A percentile compares a stretch with the other conserved stretches of the same genome.
These are phyloP conservation scores for Murina feae DNA, from an alignment of 2,113 vertebrate species.

Conservation along the genomic window DNA sequence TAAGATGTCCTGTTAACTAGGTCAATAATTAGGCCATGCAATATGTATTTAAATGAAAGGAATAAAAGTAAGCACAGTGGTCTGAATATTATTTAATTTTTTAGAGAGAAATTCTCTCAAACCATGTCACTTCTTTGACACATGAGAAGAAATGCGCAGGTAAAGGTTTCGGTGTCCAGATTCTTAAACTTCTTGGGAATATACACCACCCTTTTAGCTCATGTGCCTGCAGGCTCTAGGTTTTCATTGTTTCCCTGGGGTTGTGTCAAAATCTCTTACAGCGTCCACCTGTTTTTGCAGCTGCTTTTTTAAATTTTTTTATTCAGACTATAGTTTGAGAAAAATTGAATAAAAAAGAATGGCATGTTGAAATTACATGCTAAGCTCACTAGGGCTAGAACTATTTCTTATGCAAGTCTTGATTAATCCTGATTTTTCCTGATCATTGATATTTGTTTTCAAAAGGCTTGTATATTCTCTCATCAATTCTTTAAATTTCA, in stretches of 20 bases:
- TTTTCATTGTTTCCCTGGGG: not conserved
- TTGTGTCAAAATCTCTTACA: not conserved
- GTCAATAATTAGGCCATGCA: not conserved
- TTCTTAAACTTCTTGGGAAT: too few species aligned
- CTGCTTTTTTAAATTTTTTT: not conserved
- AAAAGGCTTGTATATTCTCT: not conserved
- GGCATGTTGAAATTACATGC: not conserved
- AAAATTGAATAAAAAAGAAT: not conserved
- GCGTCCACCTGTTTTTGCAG: not conserved
- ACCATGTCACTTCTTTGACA: not conserved
- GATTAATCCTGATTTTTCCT: not conserved
- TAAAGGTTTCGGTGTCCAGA: too few species aligned
- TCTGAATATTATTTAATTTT: not conserved
- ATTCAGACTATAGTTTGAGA: not conserved
- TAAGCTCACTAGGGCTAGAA: not conserved
- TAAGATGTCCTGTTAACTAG: not conserved
- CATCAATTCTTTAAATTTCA: not conserved
- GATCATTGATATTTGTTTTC: not conserved
- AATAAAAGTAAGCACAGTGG: not conserved
- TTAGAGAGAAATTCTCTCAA: not conserved
- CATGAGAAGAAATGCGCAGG: not conserved
- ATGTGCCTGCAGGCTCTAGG: too few species aligned
- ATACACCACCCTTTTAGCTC: too few species aligned
- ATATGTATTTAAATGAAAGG: not conserved
- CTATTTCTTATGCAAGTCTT: not conserved